phyloP scores from a whole-genome alignment of 1,140 invertebrate genomes.

The Nasonia vitripennis region DNA sequence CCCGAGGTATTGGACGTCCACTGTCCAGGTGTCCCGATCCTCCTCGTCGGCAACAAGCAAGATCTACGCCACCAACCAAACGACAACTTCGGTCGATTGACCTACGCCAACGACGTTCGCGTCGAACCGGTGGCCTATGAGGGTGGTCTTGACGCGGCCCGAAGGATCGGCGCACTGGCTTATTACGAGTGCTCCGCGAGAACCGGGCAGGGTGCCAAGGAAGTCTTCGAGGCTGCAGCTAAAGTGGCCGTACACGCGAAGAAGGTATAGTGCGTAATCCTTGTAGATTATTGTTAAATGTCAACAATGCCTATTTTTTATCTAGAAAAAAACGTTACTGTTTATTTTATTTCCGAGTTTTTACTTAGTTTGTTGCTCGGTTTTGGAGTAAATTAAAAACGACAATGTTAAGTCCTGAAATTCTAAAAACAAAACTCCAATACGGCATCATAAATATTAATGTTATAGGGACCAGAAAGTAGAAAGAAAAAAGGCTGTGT shows the following conservation, averaged over 20 bases:
- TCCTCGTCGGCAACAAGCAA: slow-evolving; percentile 98
- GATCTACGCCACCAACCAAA: slow-evolving; percentile 95
- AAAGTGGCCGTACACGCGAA: slow-evolving; percentile 95
- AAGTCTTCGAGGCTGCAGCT: slow-evolving; percentile 99
- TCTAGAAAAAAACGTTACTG: no score
- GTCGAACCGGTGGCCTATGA: slow-evolving; percentile 99
- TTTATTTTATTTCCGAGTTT: no score
- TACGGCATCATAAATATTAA: neutral
- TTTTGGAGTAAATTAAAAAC: no score
- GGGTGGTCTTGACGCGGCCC: slow-evolving; percentile 97
- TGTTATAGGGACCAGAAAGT: neutral
- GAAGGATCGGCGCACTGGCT: slow-evolving; percentile 99
- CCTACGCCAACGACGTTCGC: slow-evolving; percentile 90
- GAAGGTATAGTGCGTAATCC: neutral
- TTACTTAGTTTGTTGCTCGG: no score
- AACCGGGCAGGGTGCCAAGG: slow-evolving; percentile 98
- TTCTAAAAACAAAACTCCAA: neutral
- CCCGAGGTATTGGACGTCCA: slow-evolving; percentile 96
- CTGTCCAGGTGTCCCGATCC: slow-evolving; percentile 97
- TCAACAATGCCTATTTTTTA: no score
- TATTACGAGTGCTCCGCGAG: slow-evolving; percentile 99
- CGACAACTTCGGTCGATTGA: slow-evolving; percentile 93
- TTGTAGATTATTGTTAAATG: no score
- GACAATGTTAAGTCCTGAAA: neutral
- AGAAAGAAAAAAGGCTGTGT: neutral